These are phyloP conservation scores for Guaruba guarouba DNA, from an alignment of 2,113 vertebrate species.

Conservation along the genomic window DNA sequence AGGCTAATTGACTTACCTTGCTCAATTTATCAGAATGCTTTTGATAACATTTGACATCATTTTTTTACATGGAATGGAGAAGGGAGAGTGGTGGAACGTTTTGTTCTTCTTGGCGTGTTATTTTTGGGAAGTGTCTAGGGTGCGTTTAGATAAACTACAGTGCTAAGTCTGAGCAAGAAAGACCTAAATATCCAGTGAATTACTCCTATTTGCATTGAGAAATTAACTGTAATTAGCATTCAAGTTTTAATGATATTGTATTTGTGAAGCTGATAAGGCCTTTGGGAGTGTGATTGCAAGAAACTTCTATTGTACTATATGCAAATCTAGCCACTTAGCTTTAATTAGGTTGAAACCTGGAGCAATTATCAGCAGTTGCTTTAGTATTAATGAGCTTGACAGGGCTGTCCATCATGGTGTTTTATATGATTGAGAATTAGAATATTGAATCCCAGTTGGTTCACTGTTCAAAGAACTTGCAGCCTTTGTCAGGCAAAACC, in stretches of 20 bases:
- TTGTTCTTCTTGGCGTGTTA: conserved; percentile 16
- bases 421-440: conserved; percentile 66
- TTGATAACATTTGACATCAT: conserved; percentile 27
- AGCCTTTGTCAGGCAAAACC: not conserved
- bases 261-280: conserved; percentile 75
- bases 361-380: conserved; percentile 73
- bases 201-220: conserved; percentile 68
- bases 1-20: conserved; percentile 70
- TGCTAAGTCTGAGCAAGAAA: conserved; percentile 49
- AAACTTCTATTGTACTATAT: conserved; percentile 74
- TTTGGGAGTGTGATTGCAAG: conserved; percentile 59
- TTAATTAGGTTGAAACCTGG: conserved; percentile 79
- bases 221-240: conserved; percentile 80
- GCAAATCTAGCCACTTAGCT: conserved; percentile 77
- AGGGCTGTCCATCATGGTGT: conserved; percentile 63
- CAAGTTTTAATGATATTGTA: conserved; percentile 73
- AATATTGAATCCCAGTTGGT: conserved; percentile 42
- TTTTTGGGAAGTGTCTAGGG: conserved; percentile 36
- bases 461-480: not conserved
- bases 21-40: conserved; percentile 1
- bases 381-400: conserved; percentile 70
- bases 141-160: conserved; percentile 49
- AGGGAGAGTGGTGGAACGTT: not conserved
- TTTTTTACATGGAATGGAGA: not conserved
- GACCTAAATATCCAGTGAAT: conserved; percentile 58